Evolutionary conservation across 2,113 vertebrate species (phyloP), one percentile per base, ranked within the genome.

Genomic region (Bostrychus sinensis): DNA sequence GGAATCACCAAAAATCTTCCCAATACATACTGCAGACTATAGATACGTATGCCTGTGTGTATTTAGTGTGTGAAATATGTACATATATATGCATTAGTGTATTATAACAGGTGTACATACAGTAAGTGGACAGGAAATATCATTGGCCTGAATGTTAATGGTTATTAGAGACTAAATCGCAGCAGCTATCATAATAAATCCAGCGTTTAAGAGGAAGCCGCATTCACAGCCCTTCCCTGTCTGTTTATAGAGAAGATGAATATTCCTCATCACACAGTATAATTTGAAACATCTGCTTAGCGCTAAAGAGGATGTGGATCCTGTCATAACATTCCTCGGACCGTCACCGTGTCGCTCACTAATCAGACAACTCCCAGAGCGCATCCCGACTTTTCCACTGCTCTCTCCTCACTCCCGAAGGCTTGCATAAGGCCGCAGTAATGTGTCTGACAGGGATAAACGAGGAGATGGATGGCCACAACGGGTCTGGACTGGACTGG

Each of bases 271-370:
- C 28, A 55, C 17, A 20, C 53, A 61, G 63, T 19, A 7, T 81
- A 64, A 86, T 78, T 48, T 71, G 63, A 50, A 87, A 81, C 87
- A 86, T 86, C 84, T 84, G 82, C 66, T 75, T n/a, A 14, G 73
- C n/a, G 26, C 67, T 69, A 56, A 81, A 69, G 72, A 82, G 69
- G 74, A 79, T 74, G 68, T 55, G 69, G 63, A 73, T 83, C 68
- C 77, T 67, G 70, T 81, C 81, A 72, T 76, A 80, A 85, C 83
- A 86, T 82, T 83, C 72, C 75, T 57, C 55, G 64, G 60, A 75
- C 70, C 38, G 67, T 59, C 81, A 73, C 70, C 60, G 65, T 85
- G 73, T 79, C 82, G 46, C 71, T 76, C 46, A 42, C 60, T 66
- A 62, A 82, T 84, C 84, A 68, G 60, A 83, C 54, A 70, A 81